Evolutionary conservation across 1,140 invertebrate genomes (phyloP), one percentile per base, ranked within the genome.

Genomic region (Coenobita brevimanus): DNA sequence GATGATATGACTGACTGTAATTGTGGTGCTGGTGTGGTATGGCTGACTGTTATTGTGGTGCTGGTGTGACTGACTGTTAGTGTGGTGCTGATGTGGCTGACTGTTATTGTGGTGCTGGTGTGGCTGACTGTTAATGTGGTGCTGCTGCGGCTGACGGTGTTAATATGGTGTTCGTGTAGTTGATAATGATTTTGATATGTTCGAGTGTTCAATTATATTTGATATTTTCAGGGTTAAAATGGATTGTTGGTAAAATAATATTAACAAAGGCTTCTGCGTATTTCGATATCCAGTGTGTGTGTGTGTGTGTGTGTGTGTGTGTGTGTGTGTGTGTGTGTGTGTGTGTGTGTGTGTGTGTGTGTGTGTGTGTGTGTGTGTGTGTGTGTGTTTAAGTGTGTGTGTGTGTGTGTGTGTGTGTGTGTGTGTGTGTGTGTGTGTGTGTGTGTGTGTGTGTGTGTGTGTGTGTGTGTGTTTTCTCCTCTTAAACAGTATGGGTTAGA

Each of bases 301-400:
- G 71, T 75, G n/a, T 75, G 3, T 33, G 71, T 75, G 71, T 75
- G 71, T 75, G 71, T 75, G 71, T 43, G 71, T 75, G 71, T 43
- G 71, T 75, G 71, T 75, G 71, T 75, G 71, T 75, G 71, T 75
- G 71, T 75, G 71, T 75, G 71, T 75, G 36, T 75, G 71, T 75
- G 36, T 75, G 71, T 75, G 71, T 75, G 71, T 75, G 71, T 75
- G 36, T 75, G 71, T 75, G 71, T 75, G 71, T 75, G 71, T 75
- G 71, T 75, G 71, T 75, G 71, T 75, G 71, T 75, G 71, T 75
- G 71, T 75, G 71, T 75, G 71, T 75, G n/a, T n/a, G n/a, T n/a
- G n/a, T n/a, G n/a, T n/a, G n/a, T n/a, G n/a, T n/a, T n/a, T n/a
- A n/a, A n/a, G 71, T 75, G 71, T 75, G 71, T 75, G 71, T 75